Percentiles rank a stretch among this genome's conserved stretches.
Evolutionary conservation across 2,797 vertebrate species (phyloP).

Genomic region (Alfaro cultratus): DNA sequence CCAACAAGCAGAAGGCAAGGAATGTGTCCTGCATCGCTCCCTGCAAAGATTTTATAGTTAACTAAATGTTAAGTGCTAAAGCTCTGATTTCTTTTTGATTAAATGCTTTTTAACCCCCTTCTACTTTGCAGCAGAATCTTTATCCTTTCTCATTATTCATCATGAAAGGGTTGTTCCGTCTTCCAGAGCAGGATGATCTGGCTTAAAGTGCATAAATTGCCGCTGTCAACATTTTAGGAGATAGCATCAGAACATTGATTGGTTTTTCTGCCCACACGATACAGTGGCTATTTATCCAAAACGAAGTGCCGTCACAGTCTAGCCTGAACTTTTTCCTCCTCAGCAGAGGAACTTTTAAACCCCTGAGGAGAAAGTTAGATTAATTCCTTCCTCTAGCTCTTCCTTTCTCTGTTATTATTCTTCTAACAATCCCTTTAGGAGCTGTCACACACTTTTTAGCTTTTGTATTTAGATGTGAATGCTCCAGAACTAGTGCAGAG

Average conservation of each 20-base stretch:
- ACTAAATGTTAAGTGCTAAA: constrained; percentile 74
- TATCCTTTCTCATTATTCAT: constrained; percentile 71
- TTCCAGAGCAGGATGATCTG: constrained; percentile 64
- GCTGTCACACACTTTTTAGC: constrained; percentile 79
- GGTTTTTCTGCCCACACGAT: constrained; percentile 66
- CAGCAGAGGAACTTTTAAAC: constrained; percentile 74
- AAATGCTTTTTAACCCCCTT: constrained; percentile 66
- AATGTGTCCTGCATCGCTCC: constrained; percentile 49
- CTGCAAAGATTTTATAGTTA: constrained; percentile 65
- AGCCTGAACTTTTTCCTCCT: constrained; percentile 64
- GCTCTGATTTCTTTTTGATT: constrained; percentile 74
- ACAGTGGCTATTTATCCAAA: constrained; percentile 75
- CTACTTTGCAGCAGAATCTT: constrained; percentile 56
- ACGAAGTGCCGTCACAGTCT: constrained; percentile 62
- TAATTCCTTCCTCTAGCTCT: constrained; percentile 74
- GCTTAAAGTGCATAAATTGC: constrained; percentile 74
- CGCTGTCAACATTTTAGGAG: constrained; percentile 68
- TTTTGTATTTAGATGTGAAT: constrained; percentile 73
- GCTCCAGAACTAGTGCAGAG: constrained; percentile 40
- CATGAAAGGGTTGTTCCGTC: constrained; percentile 64
- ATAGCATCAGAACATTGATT: constrained; percentile 79
- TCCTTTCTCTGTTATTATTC: constrained; percentile 76
- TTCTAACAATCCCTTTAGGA: constrained; percentile 81
- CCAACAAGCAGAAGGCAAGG: constrained; percentile 66
- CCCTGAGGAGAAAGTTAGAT: constrained; percentile 71